Evolutionary conservation across 37 sponge, comb jelly and placozoan genomes (phyloP), one percentile per base, ranked within the genome.

Genomic region (Aplysina aerophoba): DNA sequence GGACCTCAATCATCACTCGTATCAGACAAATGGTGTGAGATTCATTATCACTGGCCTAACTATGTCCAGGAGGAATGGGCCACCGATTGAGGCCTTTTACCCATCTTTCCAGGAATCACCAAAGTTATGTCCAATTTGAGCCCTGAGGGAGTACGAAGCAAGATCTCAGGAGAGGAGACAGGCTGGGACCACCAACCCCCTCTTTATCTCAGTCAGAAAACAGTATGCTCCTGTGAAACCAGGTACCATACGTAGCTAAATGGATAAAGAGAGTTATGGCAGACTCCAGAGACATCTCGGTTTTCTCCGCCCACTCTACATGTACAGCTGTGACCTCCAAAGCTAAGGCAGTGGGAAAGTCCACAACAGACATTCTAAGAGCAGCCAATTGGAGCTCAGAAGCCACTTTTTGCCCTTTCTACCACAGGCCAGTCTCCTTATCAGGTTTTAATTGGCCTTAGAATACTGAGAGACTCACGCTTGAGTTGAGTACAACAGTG

Each of bases 1-100:
- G 79, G 88, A 88, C 68, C 22, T 83, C 27, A 31, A 67, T 11
- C 83, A 60, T 55, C 20, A 66, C 24, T 15, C 12, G 13, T 83
- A 50, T 50, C 63, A 28, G 37, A 83, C 83, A 60, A 74, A 88
- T 1, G 88, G 88, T 34, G 88, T 88, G 55, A 8, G 12, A 8
- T 88, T 88, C 63, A 82, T 11, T 14, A n/a, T 88, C 20, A 40
- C 88, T 31, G 60, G 35, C 35, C 56, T 82, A 78, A 79, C 88
- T 16, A 88, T 83, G 40, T 83, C 82, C 1, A 73, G 81, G 12
- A 75, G 75, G 37, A 79, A 59, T 28, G n/a, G 41, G 1, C 75
- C 73, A 59, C 28, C 64, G 50, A 73, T 39, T 40, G 82, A 72
- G 62, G 61, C 64, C 34, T 85, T 85, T 62, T 59, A 78, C 62